A percentile compares a stretch with the other conserved stretches of the same genome.
phyloP scores from a whole-genome alignment of 2,113 vertebrate species.

The Choloepus hoffmanni region DNA sequence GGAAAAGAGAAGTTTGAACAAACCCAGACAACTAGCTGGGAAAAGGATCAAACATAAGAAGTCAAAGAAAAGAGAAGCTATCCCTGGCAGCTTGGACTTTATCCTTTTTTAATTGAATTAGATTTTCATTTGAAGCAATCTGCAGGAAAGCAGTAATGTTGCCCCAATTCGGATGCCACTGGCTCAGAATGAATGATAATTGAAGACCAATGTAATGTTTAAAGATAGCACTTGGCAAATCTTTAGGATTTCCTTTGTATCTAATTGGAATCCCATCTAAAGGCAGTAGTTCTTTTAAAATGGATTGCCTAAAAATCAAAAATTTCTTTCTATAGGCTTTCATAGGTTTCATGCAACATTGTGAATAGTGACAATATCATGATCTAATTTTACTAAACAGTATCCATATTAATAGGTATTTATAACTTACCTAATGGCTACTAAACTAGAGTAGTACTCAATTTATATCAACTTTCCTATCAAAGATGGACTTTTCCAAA shows the following conservation, averaged over 20 bases:
- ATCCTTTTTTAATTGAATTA: not conserved
- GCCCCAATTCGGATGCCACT: not conserved
- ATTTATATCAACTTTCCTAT: not conserved
- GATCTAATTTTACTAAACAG: not conserved
- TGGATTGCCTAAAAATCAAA: not conserved
- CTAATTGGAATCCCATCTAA: not conserved
- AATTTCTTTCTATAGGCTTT: not conserved
- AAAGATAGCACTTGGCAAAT: not conserved
- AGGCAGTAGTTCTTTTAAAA: not conserved
- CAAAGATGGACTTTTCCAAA: not conserved
- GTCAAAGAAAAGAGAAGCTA: conserved; percentile 17
- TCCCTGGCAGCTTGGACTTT: not conserved
- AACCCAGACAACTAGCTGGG: not conserved
- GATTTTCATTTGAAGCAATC: not conserved
- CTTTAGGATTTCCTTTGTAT: not conserved
- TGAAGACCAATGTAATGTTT: not conserved
- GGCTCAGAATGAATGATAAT: not conserved
- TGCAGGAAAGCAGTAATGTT: not conserved
- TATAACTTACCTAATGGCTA: not conserved
- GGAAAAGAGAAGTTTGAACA: not conserved
- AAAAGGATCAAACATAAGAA: not conserved
- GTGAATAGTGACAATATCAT: not conserved
- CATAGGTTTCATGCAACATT: not conserved
- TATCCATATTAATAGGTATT: not conserved
- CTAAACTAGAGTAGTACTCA: not conserved